Evolutionary conservation across 2,888 invertebrate genomes (phyloP).

Genomic region (Polymixis flavicincta): DNA sequence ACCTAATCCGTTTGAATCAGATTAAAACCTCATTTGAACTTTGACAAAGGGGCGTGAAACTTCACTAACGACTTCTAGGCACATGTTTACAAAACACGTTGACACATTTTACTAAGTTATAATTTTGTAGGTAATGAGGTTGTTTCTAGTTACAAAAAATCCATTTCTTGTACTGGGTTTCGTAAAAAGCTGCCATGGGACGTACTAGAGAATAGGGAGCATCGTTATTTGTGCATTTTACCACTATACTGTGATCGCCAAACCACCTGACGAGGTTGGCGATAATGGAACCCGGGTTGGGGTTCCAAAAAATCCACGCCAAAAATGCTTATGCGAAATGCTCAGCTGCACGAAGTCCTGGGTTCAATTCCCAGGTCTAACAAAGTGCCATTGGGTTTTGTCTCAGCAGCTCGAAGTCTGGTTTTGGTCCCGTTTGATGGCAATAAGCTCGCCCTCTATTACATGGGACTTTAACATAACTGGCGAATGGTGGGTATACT

Average conservation of each 20-base stretch:
- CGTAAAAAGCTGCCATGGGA: too few relatives aligned
- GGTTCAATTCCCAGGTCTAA: background rate
- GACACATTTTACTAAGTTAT: background rate
- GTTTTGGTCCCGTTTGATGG: background rate
- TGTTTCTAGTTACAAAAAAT: too few relatives aligned
- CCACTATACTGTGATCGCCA: too few relatives aligned
- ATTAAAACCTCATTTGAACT: conserved; percentile 16
- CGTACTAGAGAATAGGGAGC: too few relatives aligned
- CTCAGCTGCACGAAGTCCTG: background rate
- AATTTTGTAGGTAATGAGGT: background rate
- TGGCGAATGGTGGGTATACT: too few relatives aligned
- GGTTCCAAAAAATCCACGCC: too few relatives aligned
- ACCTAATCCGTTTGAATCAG: conserved; percentile 9
- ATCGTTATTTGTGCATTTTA: too few relatives aligned
- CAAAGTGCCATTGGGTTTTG: background rate
- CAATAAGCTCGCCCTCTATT: background rate
- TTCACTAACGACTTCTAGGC: background rate
- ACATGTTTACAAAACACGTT: background rate
- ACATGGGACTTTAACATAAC: background rate
- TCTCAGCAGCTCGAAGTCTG: background rate
- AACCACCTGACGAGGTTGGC: too few relatives aligned
- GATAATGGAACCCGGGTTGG: too few relatives aligned
- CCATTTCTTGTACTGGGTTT: too few relatives aligned
- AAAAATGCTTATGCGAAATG: too few relatives aligned
- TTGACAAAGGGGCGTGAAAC: background rate